Evolutionary conservation across 2,113 vertebrate genomes (phyloP).

Genomic region (Leucosticte australis): DNA sequence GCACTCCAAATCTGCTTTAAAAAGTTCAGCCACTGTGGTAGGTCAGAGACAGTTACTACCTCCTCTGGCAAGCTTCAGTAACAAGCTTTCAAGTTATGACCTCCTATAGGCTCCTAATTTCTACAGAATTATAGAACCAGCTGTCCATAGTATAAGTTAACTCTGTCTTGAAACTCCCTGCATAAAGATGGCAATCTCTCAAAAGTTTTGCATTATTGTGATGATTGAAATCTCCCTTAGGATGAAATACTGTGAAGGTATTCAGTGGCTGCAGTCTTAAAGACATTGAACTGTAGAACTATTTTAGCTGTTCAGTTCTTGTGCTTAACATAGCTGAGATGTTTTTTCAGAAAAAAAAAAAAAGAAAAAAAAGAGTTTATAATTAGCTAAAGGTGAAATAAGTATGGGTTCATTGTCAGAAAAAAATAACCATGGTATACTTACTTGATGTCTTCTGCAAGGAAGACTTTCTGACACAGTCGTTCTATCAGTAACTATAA

Average conservation of each 20-base stretch:
- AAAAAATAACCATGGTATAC: neutral
- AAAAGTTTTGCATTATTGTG: neutral
- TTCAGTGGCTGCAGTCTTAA: neutral
- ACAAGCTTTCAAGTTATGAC: neutral
- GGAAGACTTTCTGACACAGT: neutral
- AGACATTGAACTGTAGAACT: neutral
- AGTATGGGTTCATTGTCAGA: neutral
- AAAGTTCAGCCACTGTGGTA: neutral
- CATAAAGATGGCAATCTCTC: neutral
- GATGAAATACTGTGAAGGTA: neutral
- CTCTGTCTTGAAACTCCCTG: neutral
- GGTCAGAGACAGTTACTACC: neutral
- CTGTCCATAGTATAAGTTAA: neutral
- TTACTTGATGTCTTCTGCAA: neutral
- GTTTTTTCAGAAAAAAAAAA: neutral
- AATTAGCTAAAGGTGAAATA: neutral
- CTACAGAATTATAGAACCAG: neutral
- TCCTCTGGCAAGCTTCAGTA: neutral
- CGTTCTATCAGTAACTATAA: neutral
- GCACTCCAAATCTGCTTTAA: neutral
- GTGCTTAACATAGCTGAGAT: neutral
- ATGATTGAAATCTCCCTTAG: neutral
- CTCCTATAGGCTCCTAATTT: neutral
- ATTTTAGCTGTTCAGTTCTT: neutral
- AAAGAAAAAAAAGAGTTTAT: neutral